Base-by-base conservation (phyloP, 37 sponge, comb jelly and placozoan species). In the Spongia lamella region DNA sequence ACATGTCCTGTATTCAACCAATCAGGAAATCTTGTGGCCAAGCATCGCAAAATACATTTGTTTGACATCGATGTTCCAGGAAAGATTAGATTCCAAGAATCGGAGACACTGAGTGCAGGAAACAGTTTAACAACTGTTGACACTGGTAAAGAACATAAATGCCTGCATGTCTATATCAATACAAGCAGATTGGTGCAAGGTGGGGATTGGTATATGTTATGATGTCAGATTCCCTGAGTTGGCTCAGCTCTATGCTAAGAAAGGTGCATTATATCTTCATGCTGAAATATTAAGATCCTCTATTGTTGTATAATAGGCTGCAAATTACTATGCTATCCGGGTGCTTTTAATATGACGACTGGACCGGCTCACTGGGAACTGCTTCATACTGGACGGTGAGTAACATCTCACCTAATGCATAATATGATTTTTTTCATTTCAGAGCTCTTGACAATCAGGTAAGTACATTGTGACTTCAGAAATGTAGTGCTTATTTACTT, bases 51-150 rank as follows among this genome's bases (percentile, higher is more conserved):
- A 89, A 85, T 95, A 82, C 98, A 97, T 39, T 63, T 97, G 30
- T 92, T 94, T 90, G 99, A 98, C 67, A 92, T 98, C 57, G 93
- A 98, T 70, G 77, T 98, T 36, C 99, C 99, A 34, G 99, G 99
- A 13, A 87, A 87, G 77, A 92, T 94, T 25, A 68, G 27, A 11
- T 94, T 94, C 79, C 63, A 78, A 11, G 99, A 98, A 63, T 92
- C 99, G 13, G 91, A 89, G 0, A 62, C 66, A 0, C 86, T 98
- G 29, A 79, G 75, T 72, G 59, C 77, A 61, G 99, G 99, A 21
- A 70, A 79, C 27, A 56, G 72, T 13, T 50, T 90, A 22, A 34
- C 87, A 1, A 86, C 70, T 11, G 88, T 92, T 84, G 89, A 92
- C 27, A 92, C 87, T 59, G 89, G 91, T 96, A 53, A 47, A 70